Evolutionary conservation across 2,888 invertebrate species (phyloP).

Genomic region (Sacculina carcini): DNA sequence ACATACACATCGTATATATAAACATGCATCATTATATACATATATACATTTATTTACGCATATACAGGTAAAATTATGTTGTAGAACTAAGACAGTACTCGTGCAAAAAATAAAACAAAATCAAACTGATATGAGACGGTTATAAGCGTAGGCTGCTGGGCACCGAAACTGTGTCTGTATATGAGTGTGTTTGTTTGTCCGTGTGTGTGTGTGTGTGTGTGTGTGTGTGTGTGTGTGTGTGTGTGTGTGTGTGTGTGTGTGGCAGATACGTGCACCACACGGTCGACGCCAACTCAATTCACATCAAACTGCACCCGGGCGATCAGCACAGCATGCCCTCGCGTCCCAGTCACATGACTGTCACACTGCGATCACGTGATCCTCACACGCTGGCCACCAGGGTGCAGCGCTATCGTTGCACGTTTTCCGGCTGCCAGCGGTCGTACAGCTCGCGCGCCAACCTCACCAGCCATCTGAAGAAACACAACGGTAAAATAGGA

Average conservation of each 20-base stretch:
- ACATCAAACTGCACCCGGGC: background rate
- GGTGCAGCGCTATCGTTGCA: conserved; percentile 37
- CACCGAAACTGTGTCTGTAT: no score
- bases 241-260: background rate
- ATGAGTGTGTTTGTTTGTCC: no score
- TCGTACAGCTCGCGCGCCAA: conserved; percentile 85
- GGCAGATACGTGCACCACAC: background rate
- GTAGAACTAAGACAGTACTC: no score
- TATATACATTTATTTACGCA: no score
- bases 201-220: no score
- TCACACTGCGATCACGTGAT: background rate
- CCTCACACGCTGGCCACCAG: background rate
- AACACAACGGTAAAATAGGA: conserved; percentile 50
- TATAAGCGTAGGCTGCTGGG: no score
- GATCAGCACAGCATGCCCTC: background rate
- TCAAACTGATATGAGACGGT: no score
- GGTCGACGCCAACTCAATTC: background rate
- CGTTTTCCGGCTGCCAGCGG: conserved; percentile 59
- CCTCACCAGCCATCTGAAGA: conserved; percentile 78
- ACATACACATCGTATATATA: no score
- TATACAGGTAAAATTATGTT: no score
- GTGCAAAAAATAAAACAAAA: no score
- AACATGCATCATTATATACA: no score
- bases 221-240: no score
- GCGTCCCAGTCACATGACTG: background rate